Base-by-base conservation (phyloP, 2,888 invertebrate species). In the Smittia sp. region DNA sequence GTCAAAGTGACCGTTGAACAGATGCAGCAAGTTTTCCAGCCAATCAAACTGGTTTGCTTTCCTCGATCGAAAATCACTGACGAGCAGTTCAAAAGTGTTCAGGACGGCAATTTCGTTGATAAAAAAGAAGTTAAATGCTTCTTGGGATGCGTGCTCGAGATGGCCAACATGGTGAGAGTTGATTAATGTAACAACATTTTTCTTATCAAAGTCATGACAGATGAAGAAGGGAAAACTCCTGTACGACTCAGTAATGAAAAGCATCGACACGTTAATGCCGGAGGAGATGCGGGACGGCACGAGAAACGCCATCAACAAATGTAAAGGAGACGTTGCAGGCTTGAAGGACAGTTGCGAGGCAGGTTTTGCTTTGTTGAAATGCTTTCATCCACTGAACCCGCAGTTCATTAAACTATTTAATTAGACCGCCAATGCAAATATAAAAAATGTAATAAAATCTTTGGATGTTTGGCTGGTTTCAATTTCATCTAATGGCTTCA, bases 281-380 rank as follows among this genome's bases (percentile, higher is more conserved):
- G 62, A 62, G 3, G 2, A 2, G 1, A n/a, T 22, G 13, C 9
- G 20, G 18, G 22, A 20, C 25, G 62, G 1, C 20, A 22, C 20
- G 2, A 1, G 13, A 7, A n/a, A 20, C 4, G 62, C 22, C 1
- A 22, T 62, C 7, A 22, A 22, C 4, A 22, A 4, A 3, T 62
- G 62, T 15, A 24, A 62, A 62, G 22, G 20, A 18, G n/a, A 6
- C 13, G 13, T 20, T 18, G 62, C 9, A 20, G 62, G 62, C n/a
- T 18, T 62, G 9, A 62, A 62, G 20, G 62, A 62, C 62, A 62
- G 22, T 20, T 62, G 62, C 20, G 62, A 62, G 3, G 62, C 62
- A 6, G 20, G 18, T 4, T 62, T 9, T 24, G 22, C 62, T 3
- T 13, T 24, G 2, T 22, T 62, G 22, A 62, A 62, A 24, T 62